These are phyloP conservation scores for Synergus itoensis DNA, from an alignment of 2,888 invertebrate species.

Conservation along the genomic window DNA sequence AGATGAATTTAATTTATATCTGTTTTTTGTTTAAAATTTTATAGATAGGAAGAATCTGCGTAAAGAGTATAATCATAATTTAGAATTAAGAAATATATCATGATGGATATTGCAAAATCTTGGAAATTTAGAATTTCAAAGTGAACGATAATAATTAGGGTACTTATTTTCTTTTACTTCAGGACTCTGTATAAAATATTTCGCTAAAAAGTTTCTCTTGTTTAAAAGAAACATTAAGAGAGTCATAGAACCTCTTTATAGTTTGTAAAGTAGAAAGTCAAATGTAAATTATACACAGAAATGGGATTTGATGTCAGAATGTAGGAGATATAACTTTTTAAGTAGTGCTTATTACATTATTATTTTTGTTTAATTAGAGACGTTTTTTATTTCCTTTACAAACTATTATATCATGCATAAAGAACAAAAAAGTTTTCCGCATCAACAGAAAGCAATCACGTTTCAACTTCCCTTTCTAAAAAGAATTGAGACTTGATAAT, in stretches of 20 bases:
- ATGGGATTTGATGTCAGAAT: no score
- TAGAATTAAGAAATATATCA: no score
- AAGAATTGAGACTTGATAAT: neutral
- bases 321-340: neutral
- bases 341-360: neutral
- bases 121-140: neutral
- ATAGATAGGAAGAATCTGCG: no score
- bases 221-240: neutral
- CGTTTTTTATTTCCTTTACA: neutral
- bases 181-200: neutral
- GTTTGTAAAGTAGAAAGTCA: neutral
- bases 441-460: neutral
- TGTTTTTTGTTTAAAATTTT: neutral
- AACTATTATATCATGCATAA: neutral
- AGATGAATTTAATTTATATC: conserved; percentile 1
- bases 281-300: neutral
- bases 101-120: neutral
- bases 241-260: neutral
- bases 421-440: neutral
- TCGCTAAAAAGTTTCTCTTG: neutral
- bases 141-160: neutral
- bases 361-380: neutral
- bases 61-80: no score
- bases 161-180: neutral
- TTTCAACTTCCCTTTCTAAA: conserved; percentile 7